Conservation (phyloP, 2,888 invertebrate species). For the Dascillus cervinus region DNA sequence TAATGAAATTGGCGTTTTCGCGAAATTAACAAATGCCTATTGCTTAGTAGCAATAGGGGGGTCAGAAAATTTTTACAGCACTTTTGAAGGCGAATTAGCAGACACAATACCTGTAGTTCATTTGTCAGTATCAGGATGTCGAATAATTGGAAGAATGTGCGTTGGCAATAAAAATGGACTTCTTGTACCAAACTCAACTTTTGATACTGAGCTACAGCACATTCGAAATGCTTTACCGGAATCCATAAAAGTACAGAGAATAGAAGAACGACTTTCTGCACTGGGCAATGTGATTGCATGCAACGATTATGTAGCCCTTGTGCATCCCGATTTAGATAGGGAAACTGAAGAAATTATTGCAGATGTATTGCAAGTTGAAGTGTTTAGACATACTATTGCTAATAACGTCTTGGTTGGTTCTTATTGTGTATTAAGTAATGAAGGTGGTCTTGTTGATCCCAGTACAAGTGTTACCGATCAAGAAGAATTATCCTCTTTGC, state of each 20-base stretch:
- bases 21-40: conserved; percentile 94
- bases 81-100: conserved; percentile 89
- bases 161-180: conserved; percentile 93
- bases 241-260: conserved; percentile 80
- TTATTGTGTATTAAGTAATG: conserved; percentile 89
- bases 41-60: conserved; percentile 96
- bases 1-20: conserved; percentile 96
- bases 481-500: conserved; percentile 90
- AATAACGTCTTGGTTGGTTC: conserved; percentile 93
- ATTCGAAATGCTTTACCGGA: conserved; percentile 94
- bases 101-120: conserved; percentile 95
- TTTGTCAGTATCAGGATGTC: conserved; percentile 85
- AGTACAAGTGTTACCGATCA: conserved; percentile 89
- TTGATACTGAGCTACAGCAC: conserved; percentile 76
- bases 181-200: conserved; percentile 87
- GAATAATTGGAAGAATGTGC: conserved; percentile 88
- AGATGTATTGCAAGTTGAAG: conserved; percentile 91
- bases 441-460: conserved; percentile 95
- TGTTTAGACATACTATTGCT: conserved; percentile 92
- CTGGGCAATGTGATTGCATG: conserved; percentile 96
- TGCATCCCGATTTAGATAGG: conserved; percentile 95
- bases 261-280: conserved; percentile 96
- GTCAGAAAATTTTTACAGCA: conserved; percentile 90
- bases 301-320: conserved; percentile 98
- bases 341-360: conserved; percentile 92